Conservation (phyloP, 2,888 invertebrate species). For the Argynnis bischoffii region DNA sequence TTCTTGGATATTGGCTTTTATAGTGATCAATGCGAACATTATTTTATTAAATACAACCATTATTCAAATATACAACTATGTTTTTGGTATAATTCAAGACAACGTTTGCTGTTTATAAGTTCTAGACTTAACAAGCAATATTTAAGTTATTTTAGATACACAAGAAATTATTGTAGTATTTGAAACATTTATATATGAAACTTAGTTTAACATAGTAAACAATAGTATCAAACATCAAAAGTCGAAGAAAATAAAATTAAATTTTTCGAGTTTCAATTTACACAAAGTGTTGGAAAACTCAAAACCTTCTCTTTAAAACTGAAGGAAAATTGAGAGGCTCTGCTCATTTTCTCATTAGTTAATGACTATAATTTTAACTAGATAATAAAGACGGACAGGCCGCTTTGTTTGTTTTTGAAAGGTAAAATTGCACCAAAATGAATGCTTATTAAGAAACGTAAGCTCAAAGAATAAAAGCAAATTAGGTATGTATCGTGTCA, state of each 20-base stretch:
- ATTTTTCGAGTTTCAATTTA: constrained; percentile 46
- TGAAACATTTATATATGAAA: not conserved
- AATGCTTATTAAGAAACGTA: constrained; percentile 73
- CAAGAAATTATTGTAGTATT: too few relatives aligned
- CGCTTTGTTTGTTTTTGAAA: constrained; percentile 72
- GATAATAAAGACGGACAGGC: constrained; percentile 76
- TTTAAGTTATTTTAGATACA: too few relatives aligned
- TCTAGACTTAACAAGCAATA: too few relatives aligned
- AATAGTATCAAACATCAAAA: not conserved
- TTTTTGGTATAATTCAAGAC: too few relatives aligned
- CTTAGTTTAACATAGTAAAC: too few relatives aligned
- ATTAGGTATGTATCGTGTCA: constrained; percentile 51
- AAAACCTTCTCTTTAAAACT: constrained; percentile 60
- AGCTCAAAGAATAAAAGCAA: constrained; percentile 57
- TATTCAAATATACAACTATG: constrained; percentile 19
- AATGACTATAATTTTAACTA: constrained; percentile 78
- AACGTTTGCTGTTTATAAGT: too few relatives aligned
- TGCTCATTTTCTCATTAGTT: constrained; percentile 69
- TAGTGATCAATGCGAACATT: constrained; percentile 35
- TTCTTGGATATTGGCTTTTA: constrained; percentile 39
- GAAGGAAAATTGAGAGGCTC: constrained; percentile 61
- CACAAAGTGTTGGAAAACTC: constrained; percentile 55
- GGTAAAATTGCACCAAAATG: constrained; percentile 69
- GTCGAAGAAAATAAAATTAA: constrained; percentile 15
- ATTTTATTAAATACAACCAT: constrained; percentile 31